Base-by-base conservation (phyloP, 1,140 invertebrate species). In the Panagrolaimus sp. region DNA sequence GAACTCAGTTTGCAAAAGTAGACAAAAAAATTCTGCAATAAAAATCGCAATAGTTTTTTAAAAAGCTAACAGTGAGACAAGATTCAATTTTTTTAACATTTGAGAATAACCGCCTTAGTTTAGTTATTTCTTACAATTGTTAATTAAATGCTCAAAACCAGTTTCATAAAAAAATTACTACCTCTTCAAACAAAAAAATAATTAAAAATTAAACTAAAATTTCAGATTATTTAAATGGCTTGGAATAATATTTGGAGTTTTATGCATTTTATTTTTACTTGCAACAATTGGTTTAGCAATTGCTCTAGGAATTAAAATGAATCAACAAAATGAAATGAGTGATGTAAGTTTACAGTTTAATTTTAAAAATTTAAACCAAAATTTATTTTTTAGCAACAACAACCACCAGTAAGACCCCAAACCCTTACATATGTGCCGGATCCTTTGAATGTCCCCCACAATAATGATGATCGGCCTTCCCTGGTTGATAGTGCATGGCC, bases 211-310 rank as follows among this genome's bases (percentile, higher is more conserved):
- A 38, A 17, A 1, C 4, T 28, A 21, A 24, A 21, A 32, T 73
- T 65, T 67, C 24, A 79, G 78, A 24, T 71, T 46, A 8, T 79
- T 80, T 47, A 82, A 82, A 78, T 78, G 71, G 70, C 47, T 78
- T 15, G 79, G 78, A 7, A 68, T 81, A 45, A 48, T 80, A 10
- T 70, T 70, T 21, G 73, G 72, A 15, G 44, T 80, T 48, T 65
- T 80, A 8, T 82, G 80, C 24, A 58, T 82, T 44, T 32, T 82
- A 12, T 80, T 80, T 63, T 63, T 82, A 67, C 48, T 79, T 1
- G 72, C 78, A 1, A 81, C 78, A 12, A 58, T 80, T 14, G 78
- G 43, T 15, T 63, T 80, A 24, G 77, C 80, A 0, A 64, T 80
- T 17, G 68, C 67, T 15, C 68, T 80, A 24, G 80, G 77, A 12